Percentiles rank a stretch among this genome's conserved stretches.
Evolutionary conservation across 2,888 invertebrate genomes (phyloP).

Genomic region (Macropis europaea): DNA sequence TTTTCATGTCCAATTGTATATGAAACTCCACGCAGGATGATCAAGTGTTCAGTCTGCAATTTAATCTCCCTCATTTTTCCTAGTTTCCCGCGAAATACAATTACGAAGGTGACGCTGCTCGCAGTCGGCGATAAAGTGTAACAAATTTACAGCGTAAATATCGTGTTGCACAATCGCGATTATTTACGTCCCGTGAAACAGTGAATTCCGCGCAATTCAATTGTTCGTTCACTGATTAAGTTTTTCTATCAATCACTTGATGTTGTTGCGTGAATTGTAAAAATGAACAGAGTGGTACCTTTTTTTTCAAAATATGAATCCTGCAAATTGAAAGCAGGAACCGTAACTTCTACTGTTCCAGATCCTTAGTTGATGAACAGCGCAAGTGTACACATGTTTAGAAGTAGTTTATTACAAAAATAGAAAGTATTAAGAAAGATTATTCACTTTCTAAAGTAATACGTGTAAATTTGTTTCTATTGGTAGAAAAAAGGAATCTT

Average conservation of each 20-base stretch:
- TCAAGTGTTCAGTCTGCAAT: background rate
- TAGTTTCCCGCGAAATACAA: background rate
- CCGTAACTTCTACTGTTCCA: too few relatives aligned
- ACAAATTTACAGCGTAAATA: background rate
- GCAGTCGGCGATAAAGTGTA: too few relatives aligned
- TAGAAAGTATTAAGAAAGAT: too few relatives aligned
- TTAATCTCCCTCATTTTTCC: background rate
- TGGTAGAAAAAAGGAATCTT: too few relatives aligned
- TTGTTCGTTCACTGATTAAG: background rate
- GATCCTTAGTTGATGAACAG: too few relatives aligned
- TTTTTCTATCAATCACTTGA: background rate
- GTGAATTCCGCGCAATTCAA: background rate
- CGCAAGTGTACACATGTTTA: too few relatives aligned
- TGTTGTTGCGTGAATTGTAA: background rate
- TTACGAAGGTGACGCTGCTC: background rate
- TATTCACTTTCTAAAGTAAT: too few relatives aligned
- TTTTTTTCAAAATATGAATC: too few relatives aligned
- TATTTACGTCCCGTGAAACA: background rate
- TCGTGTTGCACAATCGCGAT: background rate
- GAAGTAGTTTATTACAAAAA: too few relatives aligned
- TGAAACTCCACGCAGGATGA: constrained; percentile 16
- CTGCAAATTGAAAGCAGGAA: too few relatives aligned
- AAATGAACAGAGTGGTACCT: background rate
- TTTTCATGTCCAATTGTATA: constrained; percentile 31
- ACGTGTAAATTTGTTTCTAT: too few relatives aligned